Evolutionary conservation across 2,888 invertebrate species (phyloP), one percentile per base, ranked within the genome.

Genomic region (Cremastinae sp.): DNA sequence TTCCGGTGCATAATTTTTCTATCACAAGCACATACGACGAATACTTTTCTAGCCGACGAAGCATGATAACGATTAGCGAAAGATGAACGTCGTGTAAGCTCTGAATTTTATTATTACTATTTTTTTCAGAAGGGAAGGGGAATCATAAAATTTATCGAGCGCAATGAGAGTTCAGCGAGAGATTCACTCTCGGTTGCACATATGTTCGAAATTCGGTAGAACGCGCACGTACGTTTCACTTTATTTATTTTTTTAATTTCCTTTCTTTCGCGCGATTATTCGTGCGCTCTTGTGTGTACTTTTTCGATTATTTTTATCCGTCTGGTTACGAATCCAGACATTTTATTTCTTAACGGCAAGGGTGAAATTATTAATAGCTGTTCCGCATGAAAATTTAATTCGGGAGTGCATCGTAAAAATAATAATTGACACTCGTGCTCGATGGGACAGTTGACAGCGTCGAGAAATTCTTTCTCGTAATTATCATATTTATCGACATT

Each of bases 111-210:
- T n/a, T n/a, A n/a, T n/a, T n/a, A n/a, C n/a, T n/a, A n/a, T n/a
- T 61, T 70, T 53, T 28, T 58, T 53, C 53, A 37, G 72, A 43
- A 61, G n/a, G n/a, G n/a, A n/a, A 58, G 49, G 39, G 8, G 43
- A 49, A 58, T 68, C 75, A 53, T 75, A 68, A 75, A 72, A 68
- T 72, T 72, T 75, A 75, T 75, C 61, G 68, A 72, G 66, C 72
- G 58, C 68, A 61, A 66, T 47, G 70, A 71, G 59, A 43, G 64
- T 49, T 65, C 9, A 45, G 47, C 35, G 64, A n/a, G 55, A 12
- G 35, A 22, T 14, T n/a, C 53, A 53, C 59, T 51, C 56, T 37
- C 41, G 10, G 39, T 22, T 39, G 28, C 65, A 39, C 51, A 53
- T 53, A 53, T 43, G 28, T n/a, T 12, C 35, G 20, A 39, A 22